Base-by-base conservation (phyloP, 2,797 vertebrate genomes). In the Lithobates pipiens region DNA sequence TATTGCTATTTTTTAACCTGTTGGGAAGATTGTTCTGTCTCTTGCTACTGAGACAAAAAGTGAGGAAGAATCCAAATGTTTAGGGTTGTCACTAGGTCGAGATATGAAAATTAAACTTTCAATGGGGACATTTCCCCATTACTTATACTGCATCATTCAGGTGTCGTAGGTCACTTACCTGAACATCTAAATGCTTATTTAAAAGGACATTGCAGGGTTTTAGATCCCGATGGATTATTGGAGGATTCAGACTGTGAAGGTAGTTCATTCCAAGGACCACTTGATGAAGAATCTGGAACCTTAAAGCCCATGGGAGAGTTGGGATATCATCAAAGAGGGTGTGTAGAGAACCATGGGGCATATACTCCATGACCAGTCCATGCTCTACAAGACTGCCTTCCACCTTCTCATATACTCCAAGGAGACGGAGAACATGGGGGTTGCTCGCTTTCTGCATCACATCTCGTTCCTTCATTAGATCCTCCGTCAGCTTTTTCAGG, bases 291-390 rank as follows among this genome's bases (percentile, higher is more conserved):
- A 86, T 86, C 39, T 82, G 85, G 34, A 82, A 86, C 68, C 68
- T 86, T 36, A 86, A 15, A 44, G 85, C 67, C 74, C 68, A 86
- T 23, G 85, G 85, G 4, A 86, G 68, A 63, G 77, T 29, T 78
- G 18, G 13, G 50, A 73, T 18, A 3, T 44, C 9, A 2, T 82
- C 63, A 77, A 72, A 82, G 23, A 86, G 44, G 21, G 79, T 34
- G 29, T 29, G 80, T 8, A 86, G 76, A 63, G 79, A 72, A 5
- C 85, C 85, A 54, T 77, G 16, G 7, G 85, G 85, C 85, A 86
- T 82, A 68, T 86, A 86, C 74, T 86, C 79, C 85, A 86, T 86
- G 36, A 86, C 68, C 32, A 86, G 75, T 23, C 85, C 85, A 77
- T 77, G 18, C 27, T 86, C 50, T 1, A 29, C 4, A 50, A 73